These are phyloP conservation scores for Helicoverpa zea DNA, from an alignment of 1,140 invertebrate species.

Conservation along the genomic window DNA sequence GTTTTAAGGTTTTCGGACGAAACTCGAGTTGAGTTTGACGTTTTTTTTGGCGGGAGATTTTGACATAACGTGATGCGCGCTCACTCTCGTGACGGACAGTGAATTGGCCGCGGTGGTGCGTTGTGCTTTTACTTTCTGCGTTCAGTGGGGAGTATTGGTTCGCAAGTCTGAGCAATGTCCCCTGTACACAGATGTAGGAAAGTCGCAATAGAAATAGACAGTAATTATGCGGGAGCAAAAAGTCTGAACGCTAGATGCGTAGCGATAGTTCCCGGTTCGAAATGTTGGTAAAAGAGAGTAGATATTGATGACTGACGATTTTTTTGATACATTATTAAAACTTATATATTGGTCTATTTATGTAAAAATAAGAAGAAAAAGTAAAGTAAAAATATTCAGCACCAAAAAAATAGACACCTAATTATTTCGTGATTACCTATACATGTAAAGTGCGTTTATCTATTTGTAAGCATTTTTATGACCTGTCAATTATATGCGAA, in stretches of 20 bases:
- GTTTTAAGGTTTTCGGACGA: slow-evolving; percentile 58
- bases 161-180: slow-evolving; percentile 63
- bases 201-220: slow-evolving; percentile 47
- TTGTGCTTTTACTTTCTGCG: slow-evolving; percentile 81
- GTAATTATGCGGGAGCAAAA: slow-evolving; percentile 42
- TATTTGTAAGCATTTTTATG: too few species aligned
- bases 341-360: too few species aligned
- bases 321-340: background rate
- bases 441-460: too few species aligned
- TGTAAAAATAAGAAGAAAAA: too few species aligned
- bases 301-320: background rate
- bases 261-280: background rate
- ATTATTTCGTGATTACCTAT: too few species aligned
- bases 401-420: too few species aligned
- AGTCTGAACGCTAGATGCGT: slow-evolving; percentile 14
- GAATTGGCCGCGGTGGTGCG: slow-evolving; percentile 65
- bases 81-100: slow-evolving; percentile 76
- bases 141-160: slow-evolving; percentile 75
- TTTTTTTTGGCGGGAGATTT: slow-evolving; percentile 72
- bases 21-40: slow-evolving; percentile 54
- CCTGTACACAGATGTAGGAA: slow-evolving; percentile 55
- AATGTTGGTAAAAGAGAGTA: background rate
- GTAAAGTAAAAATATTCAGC: too few species aligned
- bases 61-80: slow-evolving; percentile 72
- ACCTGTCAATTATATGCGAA: too few species aligned